These are phyloP conservation scores for Paramuricea clavata DNA, from an alignment of 92 coral and sea anemone genomes.

Conservation along the genomic window DNA sequence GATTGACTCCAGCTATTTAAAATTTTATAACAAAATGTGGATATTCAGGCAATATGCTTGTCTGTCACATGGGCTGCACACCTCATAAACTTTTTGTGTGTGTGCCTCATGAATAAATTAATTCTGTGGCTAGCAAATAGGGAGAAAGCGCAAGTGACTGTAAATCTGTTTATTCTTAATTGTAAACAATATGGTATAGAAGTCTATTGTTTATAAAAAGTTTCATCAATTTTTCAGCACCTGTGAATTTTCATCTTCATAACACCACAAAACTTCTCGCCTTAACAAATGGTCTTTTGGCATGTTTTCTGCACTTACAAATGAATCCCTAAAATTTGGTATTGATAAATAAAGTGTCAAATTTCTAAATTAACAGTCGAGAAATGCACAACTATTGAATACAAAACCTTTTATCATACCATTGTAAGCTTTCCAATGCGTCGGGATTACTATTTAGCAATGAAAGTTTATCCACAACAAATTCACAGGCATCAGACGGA, in stretches of 20 bases:
- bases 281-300: constrained; percentile 76
- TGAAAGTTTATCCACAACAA: constrained; percentile 81
- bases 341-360: not conserved
- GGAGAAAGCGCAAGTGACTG: too few relatives aligned
- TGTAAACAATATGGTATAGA: too few relatives aligned
- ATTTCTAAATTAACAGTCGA: not conserved
- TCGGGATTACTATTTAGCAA: constrained; percentile 68
- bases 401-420: constrained; percentile 58
- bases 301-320: constrained; percentile 75
- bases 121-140: too few relatives aligned
- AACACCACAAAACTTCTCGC: constrained; percentile 95
- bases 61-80: too few relatives aligned
- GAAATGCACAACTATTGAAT: too few relatives aligned
- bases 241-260: constrained; percentile 99
- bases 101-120: too few relatives aligned
- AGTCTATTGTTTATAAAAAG: too few relatives aligned
- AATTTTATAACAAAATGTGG: too few relatives aligned
- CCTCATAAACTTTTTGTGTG: too few relatives aligned
- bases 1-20: too few relatives aligned
- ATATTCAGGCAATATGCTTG: too few relatives aligned
- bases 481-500: constrained; percentile 85
- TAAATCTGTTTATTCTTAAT: too few relatives aligned
- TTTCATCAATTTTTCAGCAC: constrained; percentile 35
- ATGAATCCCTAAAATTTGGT: constrained; percentile 74
- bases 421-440: constrained; percentile 82